A percentile compares a stretch with the other conserved stretches of the same genome.
phyloP scores from a whole-genome alignment of 2,888 invertebrate genomes.

The Diaprepes abbreviatus region DNA sequence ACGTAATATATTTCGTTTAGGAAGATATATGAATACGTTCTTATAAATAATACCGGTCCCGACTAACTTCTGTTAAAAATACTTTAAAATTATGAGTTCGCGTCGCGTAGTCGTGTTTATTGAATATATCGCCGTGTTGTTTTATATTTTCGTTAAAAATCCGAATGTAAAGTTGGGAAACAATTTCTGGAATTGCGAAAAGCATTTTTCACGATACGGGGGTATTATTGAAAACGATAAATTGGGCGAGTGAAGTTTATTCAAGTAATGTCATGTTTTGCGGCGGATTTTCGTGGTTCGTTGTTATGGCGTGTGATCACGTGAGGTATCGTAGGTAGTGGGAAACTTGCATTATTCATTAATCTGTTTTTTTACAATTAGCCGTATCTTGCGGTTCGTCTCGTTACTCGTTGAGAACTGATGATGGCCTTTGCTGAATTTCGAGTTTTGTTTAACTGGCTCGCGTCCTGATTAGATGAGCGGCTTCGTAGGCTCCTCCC shows the following conservation, averaged over 20 bases:
- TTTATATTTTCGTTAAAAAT: constrained; percentile 32
- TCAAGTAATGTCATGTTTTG: constrained; percentile 9
- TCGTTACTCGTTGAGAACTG: too few relatives aligned
- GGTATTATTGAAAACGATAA: constrained; percentile 20
- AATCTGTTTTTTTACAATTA: too few relatives aligned
- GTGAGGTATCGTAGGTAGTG: too few relatives aligned
- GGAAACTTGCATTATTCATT: too few relatives aligned
- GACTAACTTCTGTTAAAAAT: constrained; percentile 37
- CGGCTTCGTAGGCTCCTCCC: too few relatives aligned
- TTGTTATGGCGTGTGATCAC: too few relatives aligned
- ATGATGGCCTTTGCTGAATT: too few relatives aligned
- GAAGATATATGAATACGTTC: constrained; percentile 34
- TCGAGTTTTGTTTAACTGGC: too few relatives aligned
- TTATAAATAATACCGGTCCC: constrained; percentile 18
- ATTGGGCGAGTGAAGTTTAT: constrained; percentile 14
- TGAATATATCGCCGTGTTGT: constrained; percentile 29
- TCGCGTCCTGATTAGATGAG: too few relatives aligned
- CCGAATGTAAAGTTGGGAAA: constrained; percentile 19
- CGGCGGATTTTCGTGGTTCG: too few relatives aligned
- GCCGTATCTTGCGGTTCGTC: too few relatives aligned
- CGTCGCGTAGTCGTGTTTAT: constrained; percentile 22
- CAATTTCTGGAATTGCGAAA: constrained; percentile 23
- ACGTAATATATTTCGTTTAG: constrained; percentile 45
- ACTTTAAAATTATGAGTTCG: constrained; percentile 37
- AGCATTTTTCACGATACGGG: constrained; percentile 12